Evolutionary conservation across 2,113 vertebrate genomes (phyloP).

Genomic region (Nycticorax nycticorax): DNA sequence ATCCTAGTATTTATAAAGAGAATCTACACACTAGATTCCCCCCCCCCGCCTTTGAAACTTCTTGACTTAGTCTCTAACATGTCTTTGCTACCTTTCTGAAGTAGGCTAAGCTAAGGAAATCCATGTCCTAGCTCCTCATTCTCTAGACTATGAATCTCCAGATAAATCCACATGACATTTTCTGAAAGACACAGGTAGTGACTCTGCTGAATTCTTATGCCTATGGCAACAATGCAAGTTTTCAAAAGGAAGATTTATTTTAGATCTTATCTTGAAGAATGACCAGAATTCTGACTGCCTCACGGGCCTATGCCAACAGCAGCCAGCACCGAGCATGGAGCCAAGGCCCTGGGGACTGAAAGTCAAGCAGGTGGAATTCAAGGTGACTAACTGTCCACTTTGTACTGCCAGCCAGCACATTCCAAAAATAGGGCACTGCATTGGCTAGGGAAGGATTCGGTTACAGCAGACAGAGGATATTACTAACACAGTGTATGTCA

Average conservation of each 20-base stretch:
- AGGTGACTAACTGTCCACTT: not conserved
- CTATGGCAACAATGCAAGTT: not conserved
- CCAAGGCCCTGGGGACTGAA: not conserved
- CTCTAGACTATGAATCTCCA: not conserved
- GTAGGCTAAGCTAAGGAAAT: not conserved
- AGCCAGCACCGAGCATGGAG: not conserved
- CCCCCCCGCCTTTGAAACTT: not conserved
- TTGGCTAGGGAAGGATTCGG: not conserved
- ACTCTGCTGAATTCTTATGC: constrained; percentile 2
- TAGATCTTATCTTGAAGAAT: constrained; percentile 7
- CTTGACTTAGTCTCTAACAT: not conserved
- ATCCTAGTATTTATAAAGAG: constrained; percentile 17
- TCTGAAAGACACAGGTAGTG: not conserved
- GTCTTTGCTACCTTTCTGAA: constrained; percentile 11
- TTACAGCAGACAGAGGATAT: not conserved
- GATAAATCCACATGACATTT: constrained; percentile 11
- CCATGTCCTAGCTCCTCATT: not conserved
- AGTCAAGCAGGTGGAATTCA: not conserved
- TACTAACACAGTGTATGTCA: not conserved
- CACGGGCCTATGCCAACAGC: not conserved
- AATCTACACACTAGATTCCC: constrained; percentile 6
- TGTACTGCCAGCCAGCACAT: not conserved
- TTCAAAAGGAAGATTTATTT: constrained; percentile 5
- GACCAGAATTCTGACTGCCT: not conserved
- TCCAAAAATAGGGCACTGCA: not conserved